These are phyloP conservation scores for Euura saliciscinereae DNA, from an alignment of 1,140 invertebrate genomes.

Conservation along the genomic window DNA sequence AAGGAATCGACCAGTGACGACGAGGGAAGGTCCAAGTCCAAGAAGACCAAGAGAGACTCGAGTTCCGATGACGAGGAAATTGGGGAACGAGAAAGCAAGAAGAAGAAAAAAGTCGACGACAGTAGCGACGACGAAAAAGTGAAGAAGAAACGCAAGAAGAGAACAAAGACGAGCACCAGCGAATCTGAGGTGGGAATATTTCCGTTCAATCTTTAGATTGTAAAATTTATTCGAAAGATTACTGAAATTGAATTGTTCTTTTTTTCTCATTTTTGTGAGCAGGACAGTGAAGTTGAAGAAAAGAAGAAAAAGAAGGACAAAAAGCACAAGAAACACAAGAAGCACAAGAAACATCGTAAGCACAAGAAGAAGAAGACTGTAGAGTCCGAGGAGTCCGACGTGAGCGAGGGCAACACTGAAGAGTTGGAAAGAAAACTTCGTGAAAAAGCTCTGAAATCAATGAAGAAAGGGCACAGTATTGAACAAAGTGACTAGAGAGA, in stretches of 20 bases:
- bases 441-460: slow-evolving; percentile 81
- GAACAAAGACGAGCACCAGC: slow-evolving; percentile 64
- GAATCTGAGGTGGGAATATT: slow-evolving; percentile 51
- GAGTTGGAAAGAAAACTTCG: slow-evolving; percentile 85
- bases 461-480: slow-evolving; percentile 65
- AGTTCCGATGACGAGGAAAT: slow-evolving; percentile 61
- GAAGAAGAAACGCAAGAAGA: slow-evolving; percentile 72
- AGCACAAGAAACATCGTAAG: slow-evolving; percentile 73
- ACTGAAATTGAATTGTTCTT: slow-evolving; percentile 13
- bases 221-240: neutral
- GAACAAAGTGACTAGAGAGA: slow-evolving; percentile 53
- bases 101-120: slow-evolving; percentile 60
- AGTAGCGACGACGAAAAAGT: slow-evolving; percentile 73
- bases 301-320: slow-evolving; percentile 75
- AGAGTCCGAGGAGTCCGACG: slow-evolving; percentile 66
- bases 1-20: slow-evolving; percentile 60
- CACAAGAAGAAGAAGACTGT: slow-evolving; percentile 70
- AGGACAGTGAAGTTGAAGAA: slow-evolving; percentile 71
- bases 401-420: slow-evolving; percentile 71
- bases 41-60: slow-evolving; percentile 52
- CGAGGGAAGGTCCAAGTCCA: slow-evolving; percentile 43
- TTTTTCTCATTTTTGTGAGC: slow-evolving; percentile 20
- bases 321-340: slow-evolving; percentile 75
- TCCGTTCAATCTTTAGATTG: neutral
- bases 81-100: slow-evolving; percentile 56